Conservation (phyloP, 2,888 invertebrate species). For the Agriopis marginaria region DNA sequence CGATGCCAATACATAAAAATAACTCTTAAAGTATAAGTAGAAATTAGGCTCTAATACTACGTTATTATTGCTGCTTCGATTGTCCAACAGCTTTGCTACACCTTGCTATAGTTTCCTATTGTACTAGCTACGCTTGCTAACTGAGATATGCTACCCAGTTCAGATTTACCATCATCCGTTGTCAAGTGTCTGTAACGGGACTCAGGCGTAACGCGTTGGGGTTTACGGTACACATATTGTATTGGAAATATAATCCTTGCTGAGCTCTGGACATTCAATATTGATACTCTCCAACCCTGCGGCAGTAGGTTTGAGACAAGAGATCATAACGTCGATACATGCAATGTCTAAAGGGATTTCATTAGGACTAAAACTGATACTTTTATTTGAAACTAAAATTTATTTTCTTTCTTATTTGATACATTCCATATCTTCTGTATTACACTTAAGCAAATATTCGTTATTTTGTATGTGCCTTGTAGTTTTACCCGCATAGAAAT, state of each 20-base stretch:
- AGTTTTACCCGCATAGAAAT: too few relatives aligned
- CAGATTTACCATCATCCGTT: not conserved
- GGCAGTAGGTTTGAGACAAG: not conserved
- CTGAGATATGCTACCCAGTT: constrained; percentile 4
- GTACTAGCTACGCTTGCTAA: not conserved
- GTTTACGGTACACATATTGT: constrained; percentile 19
- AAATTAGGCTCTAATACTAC: too few relatives aligned
- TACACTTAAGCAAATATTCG: too few relatives aligned
- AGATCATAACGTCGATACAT: too few relatives aligned
- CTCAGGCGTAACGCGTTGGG: constrained; percentile 7
- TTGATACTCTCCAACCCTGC: not conserved
- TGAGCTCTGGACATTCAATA: constrained; percentile 7
- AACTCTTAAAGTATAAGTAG: too few relatives aligned
- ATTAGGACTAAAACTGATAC: too few relatives aligned
- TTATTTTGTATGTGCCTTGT: too few relatives aligned
- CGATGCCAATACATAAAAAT: too few relatives aligned
- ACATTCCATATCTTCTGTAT: too few relatives aligned
- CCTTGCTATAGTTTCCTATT: not conserved
- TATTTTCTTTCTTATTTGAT: too few relatives aligned
- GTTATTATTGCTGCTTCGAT: too few relatives aligned
- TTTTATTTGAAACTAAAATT: not conserved
- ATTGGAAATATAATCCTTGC: constrained; percentile 15
- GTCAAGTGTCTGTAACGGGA: constrained; percentile 2
- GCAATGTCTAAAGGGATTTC: too few relatives aligned
- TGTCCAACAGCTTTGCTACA: not conserved